phyloP scores from a whole-genome alignment of 1,140 invertebrate species.

The Cylas formicarius region DNA sequence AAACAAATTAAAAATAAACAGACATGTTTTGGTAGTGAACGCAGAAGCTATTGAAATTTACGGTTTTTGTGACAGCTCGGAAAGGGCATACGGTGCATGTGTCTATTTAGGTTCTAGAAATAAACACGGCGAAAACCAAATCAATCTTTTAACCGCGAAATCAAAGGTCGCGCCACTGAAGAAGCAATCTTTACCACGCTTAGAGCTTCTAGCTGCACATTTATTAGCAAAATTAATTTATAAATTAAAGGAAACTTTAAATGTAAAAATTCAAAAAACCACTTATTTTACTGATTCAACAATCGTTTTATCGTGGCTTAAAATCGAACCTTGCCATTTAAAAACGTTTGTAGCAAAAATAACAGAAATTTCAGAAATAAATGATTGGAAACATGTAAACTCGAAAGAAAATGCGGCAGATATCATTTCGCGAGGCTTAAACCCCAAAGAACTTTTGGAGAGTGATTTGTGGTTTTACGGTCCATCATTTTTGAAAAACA shows the following conservation, averaged over 20 bases:
- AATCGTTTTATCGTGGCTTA: slow-evolving; percentile 36
- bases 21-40: slow-evolving; percentile 4
- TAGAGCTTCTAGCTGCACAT: slow-evolving; percentile 25
- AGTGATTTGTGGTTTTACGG: slow-evolving; percentile 38
- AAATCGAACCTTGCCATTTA: slow-evolving; percentile 21
- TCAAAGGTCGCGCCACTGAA: slow-evolving; percentile 34
- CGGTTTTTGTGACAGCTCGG: slow-evolving; percentile 36
- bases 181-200: slow-evolving; percentile 29
- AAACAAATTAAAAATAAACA: slow-evolving; percentile 2
- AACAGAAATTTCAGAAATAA: slow-evolving; percentile 27
- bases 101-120: slow-evolving; percentile 29
- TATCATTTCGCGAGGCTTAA: slow-evolving; percentile 39
- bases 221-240: slow-evolving; percentile 20
- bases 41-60: slow-evolving; percentile 13
- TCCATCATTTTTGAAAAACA: slow-evolving; percentile 21
- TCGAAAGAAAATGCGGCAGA: too few relatives aligned
- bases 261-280: slow-evolving; percentile 10
- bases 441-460: slow-evolving; percentile 21
- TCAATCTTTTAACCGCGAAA: slow-evolving; percentile 30
- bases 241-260: slow-evolving; percentile 15
- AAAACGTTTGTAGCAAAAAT: slow-evolving; percentile 38
- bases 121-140: slow-evolving; percentile 3
- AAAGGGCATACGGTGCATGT: slow-evolving; percentile 32
- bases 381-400: slow-evolving; percentile 37
- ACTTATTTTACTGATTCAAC: slow-evolving; percentile 42